Evolutionary conservation across 2,888 invertebrate species (phyloP), one percentile per base, ranked within the genome.

Genomic region (Ophion ellenae): DNA sequence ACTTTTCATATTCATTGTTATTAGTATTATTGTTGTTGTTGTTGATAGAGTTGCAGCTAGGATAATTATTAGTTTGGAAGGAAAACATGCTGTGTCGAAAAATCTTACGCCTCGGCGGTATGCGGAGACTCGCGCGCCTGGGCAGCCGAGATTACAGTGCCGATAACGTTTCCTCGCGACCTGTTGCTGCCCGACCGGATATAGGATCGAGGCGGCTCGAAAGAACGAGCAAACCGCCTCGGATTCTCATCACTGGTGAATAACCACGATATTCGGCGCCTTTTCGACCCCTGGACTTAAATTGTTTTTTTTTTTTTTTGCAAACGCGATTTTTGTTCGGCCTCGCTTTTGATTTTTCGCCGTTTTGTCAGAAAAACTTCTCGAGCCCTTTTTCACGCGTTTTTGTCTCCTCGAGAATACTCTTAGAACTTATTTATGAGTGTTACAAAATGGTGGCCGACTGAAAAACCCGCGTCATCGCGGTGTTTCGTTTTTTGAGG

Each of bases 171-270:
- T 45, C 77, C 14, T 24, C 76, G 24, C n/a, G 53, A 53, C 53
- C 17, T 53, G 53, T 53, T 17, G 17, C 53, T 14, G 53, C 53
- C 17, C 53, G 11, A 14, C 53, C 53, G 53, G 53, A 71, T 2
- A 5, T 57, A n/a, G 32, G 67, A 14, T n/a, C 74, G 17, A 0
- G 61, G 20, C 63, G 53, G 77, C 57, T 73, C 63, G 77, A 24
- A 66, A 89, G 64, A 84, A 24, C 59, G 66, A 40, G 6, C 75
- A 94, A 91, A 75, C 92, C 94, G 7, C 96, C 96, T 40, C 95
- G 95, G 92, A 95, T 96, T 90, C 93, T 96, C 69, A 96, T 96
- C 64, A 96, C 96, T 66, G 96, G 95, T 95, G 91, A 95, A 78
- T 53, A 61, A 20, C 0, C 47, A 6, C 7, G 40, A 6, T 40